Percentiles rank a stretch among this genome's conserved stretches.
These are phyloP conservation scores for Numida meleagris DNA, from an alignment of 2,113 vertebrate genomes.

Conservation along the genomic window DNA sequence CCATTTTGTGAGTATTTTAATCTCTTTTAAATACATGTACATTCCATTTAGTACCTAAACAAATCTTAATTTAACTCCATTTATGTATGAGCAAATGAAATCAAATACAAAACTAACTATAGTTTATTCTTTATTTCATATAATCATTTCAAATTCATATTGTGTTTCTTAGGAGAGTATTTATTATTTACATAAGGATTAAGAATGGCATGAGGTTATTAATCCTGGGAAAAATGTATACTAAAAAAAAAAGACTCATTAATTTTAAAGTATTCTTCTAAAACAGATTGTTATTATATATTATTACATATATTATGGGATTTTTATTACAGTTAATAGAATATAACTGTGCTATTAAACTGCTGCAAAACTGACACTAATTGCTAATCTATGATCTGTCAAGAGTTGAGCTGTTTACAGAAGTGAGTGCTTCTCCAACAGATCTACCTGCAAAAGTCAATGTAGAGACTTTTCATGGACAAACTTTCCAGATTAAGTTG, in stretches of 20 bases:
- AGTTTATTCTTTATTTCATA: neutral
- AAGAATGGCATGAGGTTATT: neutral
- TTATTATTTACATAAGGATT: neutral
- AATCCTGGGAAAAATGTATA: neutral
- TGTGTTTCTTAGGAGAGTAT: neutral
- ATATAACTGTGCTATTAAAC: neutral
- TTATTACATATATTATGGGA: neutral
- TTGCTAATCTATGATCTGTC: neutral
- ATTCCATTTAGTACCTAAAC: neutral
- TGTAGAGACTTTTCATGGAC: rapidly evolving
- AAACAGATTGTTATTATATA: neutral
- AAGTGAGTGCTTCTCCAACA: neutral
- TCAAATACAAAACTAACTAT: neutral
- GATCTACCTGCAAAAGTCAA: neutral
- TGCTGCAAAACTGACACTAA: neutral
- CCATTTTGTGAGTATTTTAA: too few species aligned
- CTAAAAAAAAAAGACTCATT: neutral
- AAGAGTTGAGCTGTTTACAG: neutral
- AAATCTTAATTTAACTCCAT: neutral
- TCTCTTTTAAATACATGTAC: neutral
- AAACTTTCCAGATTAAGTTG: neutral
- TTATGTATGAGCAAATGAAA: neutral
- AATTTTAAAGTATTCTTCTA: neutral
- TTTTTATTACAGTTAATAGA: neutral
- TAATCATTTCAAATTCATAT: neutral